Conservation (phyloP, 2,113 vertebrate genomes). For the Trochalopteron elliotii region DNA sequence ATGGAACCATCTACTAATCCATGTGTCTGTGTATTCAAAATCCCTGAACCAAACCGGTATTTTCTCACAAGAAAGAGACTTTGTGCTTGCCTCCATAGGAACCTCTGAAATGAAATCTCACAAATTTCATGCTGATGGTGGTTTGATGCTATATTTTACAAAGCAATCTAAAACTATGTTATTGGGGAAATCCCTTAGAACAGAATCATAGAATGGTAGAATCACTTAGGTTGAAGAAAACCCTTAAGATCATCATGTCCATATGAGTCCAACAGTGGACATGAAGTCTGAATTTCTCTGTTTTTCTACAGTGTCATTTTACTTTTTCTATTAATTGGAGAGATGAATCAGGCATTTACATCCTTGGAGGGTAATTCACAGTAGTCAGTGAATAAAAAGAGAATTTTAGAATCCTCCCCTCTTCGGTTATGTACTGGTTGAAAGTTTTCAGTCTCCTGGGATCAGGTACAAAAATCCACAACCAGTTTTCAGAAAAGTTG, state of each 20-base stretch:
- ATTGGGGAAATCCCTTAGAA: neutral
- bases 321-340: neutral
- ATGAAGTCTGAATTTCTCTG: neutral
- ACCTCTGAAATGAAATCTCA: neutral
- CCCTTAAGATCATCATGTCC: neutral
- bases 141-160: neutral
- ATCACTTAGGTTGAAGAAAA: neutral
- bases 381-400: neutral
- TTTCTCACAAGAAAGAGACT: neutral
- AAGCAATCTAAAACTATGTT: neutral
- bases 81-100: neutral
- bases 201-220: neutral
- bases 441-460: neutral
- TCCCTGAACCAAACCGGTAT: neutral
- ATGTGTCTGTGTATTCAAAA: neutral
- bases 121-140: neutral
- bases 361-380: neutral
- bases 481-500: neutral
- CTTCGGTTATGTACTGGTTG: neutral
- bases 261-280: neutral
- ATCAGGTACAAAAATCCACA: neutral
- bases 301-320: neutral
- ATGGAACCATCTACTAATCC: neutral
- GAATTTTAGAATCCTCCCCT: neutral
- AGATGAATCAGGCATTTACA: neutral